Conservation (phyloP, 2,888 invertebrate species). For the Plebejus anna region DNA sequence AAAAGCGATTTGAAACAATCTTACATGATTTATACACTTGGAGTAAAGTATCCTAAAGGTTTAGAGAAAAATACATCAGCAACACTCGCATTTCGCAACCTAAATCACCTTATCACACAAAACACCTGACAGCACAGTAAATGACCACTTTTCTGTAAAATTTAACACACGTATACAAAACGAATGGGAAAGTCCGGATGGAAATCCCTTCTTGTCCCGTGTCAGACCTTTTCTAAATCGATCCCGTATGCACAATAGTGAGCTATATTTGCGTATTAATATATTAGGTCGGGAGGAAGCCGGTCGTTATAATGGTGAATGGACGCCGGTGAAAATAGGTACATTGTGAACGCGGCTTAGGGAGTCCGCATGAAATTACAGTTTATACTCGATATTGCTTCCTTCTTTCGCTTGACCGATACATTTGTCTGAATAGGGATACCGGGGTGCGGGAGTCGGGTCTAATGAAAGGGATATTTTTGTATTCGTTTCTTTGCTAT, state of each 20-base stretch:
- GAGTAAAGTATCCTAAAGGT: too few relatives aligned
- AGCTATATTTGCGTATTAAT: constrained; percentile 59
- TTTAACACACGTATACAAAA: constrained; percentile 62
- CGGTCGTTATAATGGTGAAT: constrained; percentile 58
- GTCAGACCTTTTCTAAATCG: constrained; percentile 61
- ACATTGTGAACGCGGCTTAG: constrained; percentile 49
- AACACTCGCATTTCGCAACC: constrained; percentile 29
- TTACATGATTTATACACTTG: too few relatives aligned
- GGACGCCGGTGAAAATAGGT: constrained; percentile 48
- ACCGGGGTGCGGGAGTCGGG: neutral
- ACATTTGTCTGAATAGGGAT: constrained; percentile 29
- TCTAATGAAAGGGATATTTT: constrained; percentile 18
- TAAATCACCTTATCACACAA: constrained; percentile 41
- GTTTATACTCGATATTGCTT: constrained; percentile 35
- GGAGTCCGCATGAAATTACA: constrained; percentile 55
- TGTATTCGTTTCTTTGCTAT: constrained; percentile 19
- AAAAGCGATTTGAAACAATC: too few relatives aligned
- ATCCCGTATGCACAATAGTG: constrained; percentile 51
- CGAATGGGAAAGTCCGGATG: constrained; percentile 58
- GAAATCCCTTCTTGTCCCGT: constrained; percentile 58
- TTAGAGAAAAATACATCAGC: constrained; percentile 25
- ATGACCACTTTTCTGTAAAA: constrained; percentile 69
- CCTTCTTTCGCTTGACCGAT: constrained; percentile 30
- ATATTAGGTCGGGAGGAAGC: constrained; percentile 57
- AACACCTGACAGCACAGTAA: constrained; percentile 56